Base-by-base conservation (phyloP, 2,888 invertebrate species). In the Gandaritis pyraliata region DNA sequence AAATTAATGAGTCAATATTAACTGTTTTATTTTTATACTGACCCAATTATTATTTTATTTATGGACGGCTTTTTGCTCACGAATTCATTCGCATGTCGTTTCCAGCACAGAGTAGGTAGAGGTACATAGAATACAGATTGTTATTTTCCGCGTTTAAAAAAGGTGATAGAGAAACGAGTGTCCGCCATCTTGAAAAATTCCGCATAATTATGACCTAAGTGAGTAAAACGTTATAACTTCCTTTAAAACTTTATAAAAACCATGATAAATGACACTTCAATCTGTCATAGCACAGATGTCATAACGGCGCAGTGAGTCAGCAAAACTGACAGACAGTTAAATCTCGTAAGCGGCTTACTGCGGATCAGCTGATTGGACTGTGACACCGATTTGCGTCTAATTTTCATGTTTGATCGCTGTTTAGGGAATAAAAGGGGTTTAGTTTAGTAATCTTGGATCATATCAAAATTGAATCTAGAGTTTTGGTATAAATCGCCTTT, bases 311-410 rank as follows among this genome's bases (percentile, higher is more conserved):
- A 46, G 47, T 61, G 64, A 59, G 49, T 62, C 59, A 47, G 61
- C 56, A 48, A 38, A 43, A 47, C 47, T 41, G 56, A 52, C 47
- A 38, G 58, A 58, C 58, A 58, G 62, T 53, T 58, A 49, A 43
- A 58, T 51, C 63, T 43, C 36, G 49, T 68, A 68, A 70, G 60
- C 64, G 11, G 68, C 66, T 70, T 70, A 70, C 18, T 13, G 36
- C 13, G 54, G 64, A 70, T 70, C 64, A 66, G 66, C 70, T 68
- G 68, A 70, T 68, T 68, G 66, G 61, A 49, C 30, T 52, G 56
- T 54, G 64, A 61, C 61, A 62, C 62, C 56, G 64, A 61, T 59
- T 66, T 60, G 50, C 50, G 51, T 64, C 60, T 67, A 64, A 65
- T 66, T 66, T 64, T 54, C 61, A 52, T 59, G 59, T 60, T 48